Conservation (phyloP, 1,140 invertebrate genomes). For the Drosophila triauraria region DNA sequence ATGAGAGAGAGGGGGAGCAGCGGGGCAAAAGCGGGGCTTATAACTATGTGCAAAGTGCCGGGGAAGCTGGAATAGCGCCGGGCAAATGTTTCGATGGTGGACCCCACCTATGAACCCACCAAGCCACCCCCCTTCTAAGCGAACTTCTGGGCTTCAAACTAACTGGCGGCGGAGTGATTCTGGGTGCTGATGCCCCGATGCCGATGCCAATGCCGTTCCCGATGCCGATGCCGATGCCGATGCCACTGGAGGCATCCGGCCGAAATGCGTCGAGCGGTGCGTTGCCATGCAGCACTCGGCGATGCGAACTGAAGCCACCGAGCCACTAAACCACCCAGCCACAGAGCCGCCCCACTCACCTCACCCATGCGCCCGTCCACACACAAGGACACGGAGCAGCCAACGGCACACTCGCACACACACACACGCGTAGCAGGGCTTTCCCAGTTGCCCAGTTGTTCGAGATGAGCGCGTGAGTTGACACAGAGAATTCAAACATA, state of each 20-base stretch:
- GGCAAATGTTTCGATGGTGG: constrained; percentile 44
- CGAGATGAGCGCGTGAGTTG: constrained; percentile 34
- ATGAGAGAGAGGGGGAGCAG: neutral
- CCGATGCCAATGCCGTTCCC: constrained; percentile 3
- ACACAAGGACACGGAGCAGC: constrained; percentile 8
- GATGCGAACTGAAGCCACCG: constrained; percentile 21
- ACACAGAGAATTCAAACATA: neutral
- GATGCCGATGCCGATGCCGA: constrained; percentile 17
- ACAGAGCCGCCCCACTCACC: constrained; percentile 4
- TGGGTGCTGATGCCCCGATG: constrained; percentile 24
- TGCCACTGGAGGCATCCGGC: constrained; percentile 43
- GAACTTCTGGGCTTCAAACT: constrained; percentile 32
- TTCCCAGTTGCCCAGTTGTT: constrained; percentile 8
- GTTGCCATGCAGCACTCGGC: constrained; percentile 35
- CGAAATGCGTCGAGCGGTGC: constrained; percentile 47
- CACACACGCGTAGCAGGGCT: constrained; percentile 14
- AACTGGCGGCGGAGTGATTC: constrained; percentile 33
- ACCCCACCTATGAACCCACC: constrained; percentile 22
- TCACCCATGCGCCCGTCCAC: constrained; percentile 7
- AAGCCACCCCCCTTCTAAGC: constrained; percentile 12
- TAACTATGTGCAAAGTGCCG: constrained; percentile 69
- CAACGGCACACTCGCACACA: neutral
- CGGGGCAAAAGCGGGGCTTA: constrained; percentile 27
- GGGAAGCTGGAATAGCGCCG: constrained; percentile 36
- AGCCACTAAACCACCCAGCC: constrained; percentile 34